These are phyloP conservation scores for Octodonta nipae DNA, from an alignment of 2,888 invertebrate species.

Conservation along the genomic window DNA sequence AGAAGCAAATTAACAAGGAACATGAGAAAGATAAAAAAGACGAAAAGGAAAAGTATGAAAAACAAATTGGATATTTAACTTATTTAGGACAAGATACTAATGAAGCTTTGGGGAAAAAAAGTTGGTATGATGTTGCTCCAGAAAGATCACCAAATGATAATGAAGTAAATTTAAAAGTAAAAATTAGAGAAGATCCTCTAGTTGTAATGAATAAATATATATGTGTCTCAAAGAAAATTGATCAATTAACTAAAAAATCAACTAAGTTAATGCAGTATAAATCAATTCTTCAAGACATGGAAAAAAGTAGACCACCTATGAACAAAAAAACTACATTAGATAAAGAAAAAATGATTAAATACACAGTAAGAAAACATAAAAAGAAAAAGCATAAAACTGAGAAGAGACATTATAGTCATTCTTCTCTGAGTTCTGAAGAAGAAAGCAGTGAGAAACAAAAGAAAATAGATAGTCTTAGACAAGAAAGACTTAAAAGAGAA, in stretches of 20 bases:
- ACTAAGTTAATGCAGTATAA: conserved; percentile 13
- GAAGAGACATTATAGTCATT: conserved; percentile 14
- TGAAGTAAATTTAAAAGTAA: conserved; percentile 54
- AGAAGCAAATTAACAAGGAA: conserved; percentile 62
- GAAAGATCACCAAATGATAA: conserved; percentile 37
- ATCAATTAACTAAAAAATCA: conserved; percentile 13
- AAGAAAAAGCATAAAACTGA: conserved; percentile 26
- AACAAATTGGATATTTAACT: conserved; percentile 89
- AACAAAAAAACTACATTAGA: not conserved
- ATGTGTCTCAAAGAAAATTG: conserved; percentile 10
- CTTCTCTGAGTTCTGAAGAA: conserved; percentile 13
- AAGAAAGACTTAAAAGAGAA: conserved; percentile 70
- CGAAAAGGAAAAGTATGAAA: conserved; percentile 92
- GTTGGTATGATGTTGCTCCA: conserved; percentile 77
- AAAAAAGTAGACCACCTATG: not conserved
- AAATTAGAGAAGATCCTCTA: conserved; percentile 60
- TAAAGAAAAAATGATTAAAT: not conserved
- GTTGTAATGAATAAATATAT: conserved; percentile 51
- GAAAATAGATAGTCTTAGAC: conserved; percentile 54
- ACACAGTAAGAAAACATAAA: conserved; percentile 3
- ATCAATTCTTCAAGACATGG: conserved; percentile 4
- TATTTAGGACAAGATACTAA: conserved; percentile 89
- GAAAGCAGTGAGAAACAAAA: conserved; percentile 22
- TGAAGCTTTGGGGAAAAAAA: conserved; percentile 68
- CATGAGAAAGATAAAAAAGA: conserved; percentile 80